Base-by-base conservation (phyloP, 2,797 vertebrate species). In the Rhabdomys pumilio region DNA sequence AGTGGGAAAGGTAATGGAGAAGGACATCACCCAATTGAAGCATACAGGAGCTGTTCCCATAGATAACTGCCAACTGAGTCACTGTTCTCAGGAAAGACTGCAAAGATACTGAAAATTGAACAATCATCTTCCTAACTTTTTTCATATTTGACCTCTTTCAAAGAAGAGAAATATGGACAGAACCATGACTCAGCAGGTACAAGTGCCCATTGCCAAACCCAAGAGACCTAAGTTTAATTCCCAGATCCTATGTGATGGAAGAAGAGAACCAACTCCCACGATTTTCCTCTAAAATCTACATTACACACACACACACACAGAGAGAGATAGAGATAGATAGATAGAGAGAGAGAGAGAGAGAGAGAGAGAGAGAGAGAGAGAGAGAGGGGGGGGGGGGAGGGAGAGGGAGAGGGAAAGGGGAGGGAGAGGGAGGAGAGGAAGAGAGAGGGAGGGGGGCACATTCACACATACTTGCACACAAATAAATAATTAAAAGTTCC, bases 91-190 rank as follows among this genome's bases (percentile, higher is more conserved):
- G 50, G 59, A 41, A 89, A 93, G 95, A 81, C n/a, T 89, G 65
- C n/a, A 87, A 89, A 72, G 81, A n/a, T 73, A 38, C 53, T 87
- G 72, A 57, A 94, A 86, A 63, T 69, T 67, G 9, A 88, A 19
- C 47, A 96, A 91, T 61, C 44, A 81, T 41, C 55, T 92, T 90
- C 50, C 44, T 87, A 69, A 63, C 17, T 55, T 86, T 89, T 89
- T 87, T 77, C 53, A 55, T 81, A 91, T 55, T 81, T 34, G 47
- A 6, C 65, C 31, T n/a, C 38, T 12, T 85, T 77, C 55, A 93
- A 91, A 76, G 53, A 34, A 93, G 91, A 65, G 29, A 94, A 88
- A 24, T 1, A 26, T 6, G 69, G 10, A 69, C 5, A 10, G n/a
- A 41, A 15, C 15, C 9, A 4, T 88, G 38, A 15, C 50, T 57